Conservation (phyloP, 2,888 invertebrate species). For the Antheraea yamamai region DNA sequence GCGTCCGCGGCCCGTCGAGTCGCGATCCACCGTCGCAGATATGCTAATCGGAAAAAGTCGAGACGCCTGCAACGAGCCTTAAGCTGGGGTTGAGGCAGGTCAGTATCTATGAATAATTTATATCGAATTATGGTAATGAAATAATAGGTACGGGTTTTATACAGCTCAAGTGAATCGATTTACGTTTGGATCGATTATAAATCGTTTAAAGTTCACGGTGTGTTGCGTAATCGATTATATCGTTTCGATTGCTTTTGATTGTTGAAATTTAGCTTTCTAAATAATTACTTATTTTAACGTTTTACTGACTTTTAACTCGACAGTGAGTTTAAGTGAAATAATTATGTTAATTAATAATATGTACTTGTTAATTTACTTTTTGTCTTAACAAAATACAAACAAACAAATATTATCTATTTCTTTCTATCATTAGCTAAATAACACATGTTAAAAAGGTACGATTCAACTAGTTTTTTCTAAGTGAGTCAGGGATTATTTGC, state of each 20-base stretch:
- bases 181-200: background rate
- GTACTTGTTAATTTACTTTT: background rate
- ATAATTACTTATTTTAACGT: too few species aligned
- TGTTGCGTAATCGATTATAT: background rate
- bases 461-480: background rate
- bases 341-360: background rate
- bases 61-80: conserved; percentile 35
- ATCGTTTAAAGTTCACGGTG: background rate
- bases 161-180: conserved; percentile 5
- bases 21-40: conserved; percentile 64
- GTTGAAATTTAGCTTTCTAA: background rate
- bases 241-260: background rate
- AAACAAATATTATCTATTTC: too few species aligned
- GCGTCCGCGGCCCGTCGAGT: conserved; percentile 54
- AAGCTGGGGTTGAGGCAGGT: conserved; percentile 48
- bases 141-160: conserved; percentile 9
- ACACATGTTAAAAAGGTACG: background rate
- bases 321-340: background rate
- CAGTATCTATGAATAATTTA: conserved; percentile 55
- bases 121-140: conserved; percentile 53
- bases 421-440: too few species aligned
- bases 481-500: background rate
- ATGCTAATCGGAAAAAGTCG: conserved; percentile 60
- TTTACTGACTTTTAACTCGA: too few species aligned
- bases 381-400: background rate